These are phyloP conservation scores for Staurois parvus DNA, from an alignment of 2,797 vertebrate genomes.

Conservation along the genomic window DNA sequence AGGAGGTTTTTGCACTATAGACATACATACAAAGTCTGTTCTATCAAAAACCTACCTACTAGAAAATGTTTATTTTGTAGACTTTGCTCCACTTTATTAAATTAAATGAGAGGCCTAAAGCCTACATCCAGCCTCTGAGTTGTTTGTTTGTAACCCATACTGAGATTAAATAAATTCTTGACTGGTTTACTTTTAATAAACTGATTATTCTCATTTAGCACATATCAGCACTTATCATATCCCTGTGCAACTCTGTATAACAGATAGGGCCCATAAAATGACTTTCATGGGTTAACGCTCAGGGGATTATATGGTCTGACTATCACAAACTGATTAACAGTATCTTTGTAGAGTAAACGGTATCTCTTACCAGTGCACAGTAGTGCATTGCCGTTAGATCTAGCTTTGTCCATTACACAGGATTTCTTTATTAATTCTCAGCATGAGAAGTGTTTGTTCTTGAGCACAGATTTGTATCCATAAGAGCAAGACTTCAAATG, in stretches of 20 bases:
- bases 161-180: background rate
- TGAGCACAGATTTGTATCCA: constrained; percentile 47
- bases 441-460: constrained; percentile 41
- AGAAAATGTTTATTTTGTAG: too few species aligned
- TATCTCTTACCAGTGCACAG: constrained; percentile 11
- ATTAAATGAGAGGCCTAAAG: too few species aligned
- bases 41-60: too few species aligned
- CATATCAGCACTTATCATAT: background rate
- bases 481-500: constrained; percentile 48
- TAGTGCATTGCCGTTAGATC: constrained; percentile 7
- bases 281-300: constrained; percentile 37
- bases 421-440: constrained; percentile 43
- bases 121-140: background rate
- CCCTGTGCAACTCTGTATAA: constrained; percentile 4
- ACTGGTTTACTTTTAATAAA: background rate
- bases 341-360: constrained; percentile 23
- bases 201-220: background rate
- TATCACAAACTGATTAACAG: constrained; percentile 31
- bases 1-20: too few species aligned
- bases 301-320: constrained; percentile 21
- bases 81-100: too few species aligned
- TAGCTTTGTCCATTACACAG: background rate
- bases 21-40: too few species aligned
- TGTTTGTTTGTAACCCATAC: background rate
- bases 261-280: constrained; percentile 7